These are phyloP conservation scores for Mechanitis messenoides DNA, from an alignment of 2,888 invertebrate species.

Conservation along the genomic window DNA sequence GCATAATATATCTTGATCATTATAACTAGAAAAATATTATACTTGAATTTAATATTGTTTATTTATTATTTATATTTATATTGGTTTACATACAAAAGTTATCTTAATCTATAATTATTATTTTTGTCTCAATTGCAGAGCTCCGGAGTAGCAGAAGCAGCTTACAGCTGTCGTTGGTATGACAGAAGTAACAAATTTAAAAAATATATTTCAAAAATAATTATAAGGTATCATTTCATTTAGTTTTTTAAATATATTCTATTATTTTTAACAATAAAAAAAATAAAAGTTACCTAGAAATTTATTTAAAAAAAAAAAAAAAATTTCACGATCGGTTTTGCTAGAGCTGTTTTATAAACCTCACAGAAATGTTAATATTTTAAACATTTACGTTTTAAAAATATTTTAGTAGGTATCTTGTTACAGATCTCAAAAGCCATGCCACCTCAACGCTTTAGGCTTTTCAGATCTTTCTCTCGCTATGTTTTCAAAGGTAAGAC, in stretches of 20 bases:
- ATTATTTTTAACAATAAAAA: neutral
- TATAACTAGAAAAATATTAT: too few species aligned
- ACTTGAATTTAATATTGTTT: too few species aligned
- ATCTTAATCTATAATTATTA: too few species aligned
- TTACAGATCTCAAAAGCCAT: conserved; percentile 36
- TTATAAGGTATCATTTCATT: conserved; percentile 28
- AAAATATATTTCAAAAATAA: conserved; percentile 32
- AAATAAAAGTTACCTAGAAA: too few species aligned
- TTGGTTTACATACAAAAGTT: too few species aligned
- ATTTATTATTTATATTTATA: too few species aligned
- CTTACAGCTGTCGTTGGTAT: conserved; percentile 34
- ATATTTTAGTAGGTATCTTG: neutral
- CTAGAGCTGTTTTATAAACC: neutral
- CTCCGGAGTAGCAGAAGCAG: conserved; percentile 32
- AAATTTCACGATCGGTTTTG: neutral
- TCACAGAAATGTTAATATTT: too few species aligned
- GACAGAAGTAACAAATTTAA: conserved; percentile 28
- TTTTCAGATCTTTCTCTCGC: conserved; percentile 33
- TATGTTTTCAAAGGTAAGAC: conserved; percentile 34
- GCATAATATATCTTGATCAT: too few species aligned
- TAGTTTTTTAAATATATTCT: neutral
- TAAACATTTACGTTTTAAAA: neutral
- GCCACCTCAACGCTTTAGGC: conserved; percentile 34
- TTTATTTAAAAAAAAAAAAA: too few species aligned
- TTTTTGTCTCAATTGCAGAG: conserved; percentile 26